Conservation (phyloP, 2,113 vertebrate species). For the Galbula dea region DNA sequence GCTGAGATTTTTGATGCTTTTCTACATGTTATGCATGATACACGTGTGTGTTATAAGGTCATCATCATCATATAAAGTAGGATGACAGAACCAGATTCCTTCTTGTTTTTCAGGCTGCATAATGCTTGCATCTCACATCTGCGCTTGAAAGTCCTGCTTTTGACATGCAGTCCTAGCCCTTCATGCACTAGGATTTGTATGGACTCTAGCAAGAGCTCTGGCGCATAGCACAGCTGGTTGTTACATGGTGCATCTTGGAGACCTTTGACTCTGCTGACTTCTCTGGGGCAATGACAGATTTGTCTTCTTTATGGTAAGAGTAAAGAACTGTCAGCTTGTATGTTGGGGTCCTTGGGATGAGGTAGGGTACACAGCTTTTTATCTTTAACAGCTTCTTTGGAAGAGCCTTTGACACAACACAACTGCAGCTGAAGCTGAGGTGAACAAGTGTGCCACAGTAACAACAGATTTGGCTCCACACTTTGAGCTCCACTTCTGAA, state of each 20-base stretch:
- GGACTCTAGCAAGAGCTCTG: neutral
- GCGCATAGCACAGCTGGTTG: neutral
- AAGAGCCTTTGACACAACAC: fast-evolving
- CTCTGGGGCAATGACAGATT: neutral
- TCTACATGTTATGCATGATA: neutral
- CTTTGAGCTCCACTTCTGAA: neutral
- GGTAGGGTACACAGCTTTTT: neutral
- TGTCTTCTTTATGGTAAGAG: neutral
- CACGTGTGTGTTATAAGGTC: neutral
- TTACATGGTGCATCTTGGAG: neutral
- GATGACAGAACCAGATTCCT: neutral
- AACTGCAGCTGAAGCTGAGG: neutral
- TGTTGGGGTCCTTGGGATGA: fast-evolving
- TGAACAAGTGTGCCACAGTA: neutral
- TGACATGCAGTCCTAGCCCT: neutral
- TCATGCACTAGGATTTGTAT: neutral
- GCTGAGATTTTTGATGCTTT: neutral
- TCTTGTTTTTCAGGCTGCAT: neutral
- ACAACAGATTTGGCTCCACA: fast-evolving
- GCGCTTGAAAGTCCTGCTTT: neutral
- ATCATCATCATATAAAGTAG: too few relatives aligned
- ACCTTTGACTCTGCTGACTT: neutral
- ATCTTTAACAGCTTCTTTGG: neutral
- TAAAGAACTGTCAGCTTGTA: neutral
- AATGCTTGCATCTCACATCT: neutral